phyloP scores from a whole-genome alignment of 2,797 vertebrate genomes.

The Mus caroli region DNA sequence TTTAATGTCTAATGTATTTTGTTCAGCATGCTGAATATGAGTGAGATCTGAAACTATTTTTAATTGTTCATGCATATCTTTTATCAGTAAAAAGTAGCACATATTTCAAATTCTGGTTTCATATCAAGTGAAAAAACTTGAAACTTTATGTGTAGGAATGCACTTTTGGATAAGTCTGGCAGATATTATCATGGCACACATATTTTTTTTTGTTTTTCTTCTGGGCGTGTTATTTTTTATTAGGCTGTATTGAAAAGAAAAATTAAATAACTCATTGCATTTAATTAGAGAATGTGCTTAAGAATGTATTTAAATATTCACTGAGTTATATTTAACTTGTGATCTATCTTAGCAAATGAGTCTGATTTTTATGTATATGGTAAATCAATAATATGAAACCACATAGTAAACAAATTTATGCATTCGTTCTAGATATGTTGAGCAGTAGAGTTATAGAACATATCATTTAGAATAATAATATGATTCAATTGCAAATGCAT shows the following conservation, averaged over 20 bases:
- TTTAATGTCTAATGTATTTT: not conserved
- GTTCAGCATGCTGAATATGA: not conserved
- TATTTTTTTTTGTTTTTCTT: not conserved
- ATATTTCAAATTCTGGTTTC: not conserved
- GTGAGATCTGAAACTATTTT: not conserved
- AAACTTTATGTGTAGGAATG: not conserved
- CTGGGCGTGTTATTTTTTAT: not conserved
- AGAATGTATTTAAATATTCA: not conserved
- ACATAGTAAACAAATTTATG: slow-evolving; percentile 41
- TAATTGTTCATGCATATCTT: not conserved
- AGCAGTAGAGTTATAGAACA: not conserved
- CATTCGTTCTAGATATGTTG: not conserved
- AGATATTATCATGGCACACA: not conserved
- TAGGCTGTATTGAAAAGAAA: not conserved
- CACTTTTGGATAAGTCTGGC: not conserved
- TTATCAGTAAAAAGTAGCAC: not conserved
- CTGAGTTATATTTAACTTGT: not conserved
- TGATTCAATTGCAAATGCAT: slow-evolving; percentile 10
- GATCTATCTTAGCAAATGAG: not conserved
- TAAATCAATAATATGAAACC: slow-evolving; percentile 26
- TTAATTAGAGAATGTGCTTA: slow-evolving; percentile 8
- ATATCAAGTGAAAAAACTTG: not conserved
- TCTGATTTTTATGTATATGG: slow-evolving; percentile 5
- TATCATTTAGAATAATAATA: slow-evolving; percentile 7
- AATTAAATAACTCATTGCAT: not conserved